Percentiles rank a stretch among this genome's conserved stretches.
Conservation (phyloP, 2,113 vertebrate species). For the Oncorhynchus nerka region DNA sequence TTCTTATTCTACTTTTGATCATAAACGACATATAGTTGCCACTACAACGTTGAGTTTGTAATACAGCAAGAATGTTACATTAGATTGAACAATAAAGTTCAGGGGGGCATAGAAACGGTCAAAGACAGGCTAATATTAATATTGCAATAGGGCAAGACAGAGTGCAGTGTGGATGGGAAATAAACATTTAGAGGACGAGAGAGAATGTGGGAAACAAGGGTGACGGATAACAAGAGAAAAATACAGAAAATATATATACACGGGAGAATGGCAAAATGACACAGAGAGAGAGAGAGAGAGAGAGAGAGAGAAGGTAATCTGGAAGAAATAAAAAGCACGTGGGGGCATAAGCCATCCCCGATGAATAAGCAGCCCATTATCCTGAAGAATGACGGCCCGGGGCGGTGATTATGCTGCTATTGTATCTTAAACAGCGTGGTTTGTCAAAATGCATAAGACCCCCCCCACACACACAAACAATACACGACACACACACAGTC, state of each 20-base stretch:
- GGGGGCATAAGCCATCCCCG: slow-evolving; percentile 82
- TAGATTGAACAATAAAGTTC: background rate
- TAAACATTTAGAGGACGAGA: slow-evolving; percentile 1
- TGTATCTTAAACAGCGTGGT: slow-evolving; percentile 92
- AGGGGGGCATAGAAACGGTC: background rate
- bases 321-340: slow-evolving; percentile 78
- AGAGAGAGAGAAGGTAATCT: slow-evolving; percentile 65
- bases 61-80: background rate
- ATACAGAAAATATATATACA: background rate
- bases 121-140: no score
- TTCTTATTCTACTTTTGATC: no score
- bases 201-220: background rate
- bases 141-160: background rate
- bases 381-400: slow-evolving; percentile 86
- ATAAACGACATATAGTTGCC: no score
- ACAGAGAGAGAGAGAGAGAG: slow-evolving; percentile 30
- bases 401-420: slow-evolving; percentile 91
- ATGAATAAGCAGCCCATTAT: slow-evolving; percentile 93
- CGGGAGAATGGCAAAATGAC: background rate
- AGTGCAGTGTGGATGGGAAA: background rate
- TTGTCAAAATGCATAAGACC: slow-evolving; percentile 86
- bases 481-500: background rate
- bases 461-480: slow-evolving; percentile 25
- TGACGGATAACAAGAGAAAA: background rate
- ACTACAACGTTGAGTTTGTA: no score